These are phyloP conservation scores for Ornithoptera alexandrae DNA, from an alignment of 2,888 invertebrate species.

Conservation along the genomic window DNA sequence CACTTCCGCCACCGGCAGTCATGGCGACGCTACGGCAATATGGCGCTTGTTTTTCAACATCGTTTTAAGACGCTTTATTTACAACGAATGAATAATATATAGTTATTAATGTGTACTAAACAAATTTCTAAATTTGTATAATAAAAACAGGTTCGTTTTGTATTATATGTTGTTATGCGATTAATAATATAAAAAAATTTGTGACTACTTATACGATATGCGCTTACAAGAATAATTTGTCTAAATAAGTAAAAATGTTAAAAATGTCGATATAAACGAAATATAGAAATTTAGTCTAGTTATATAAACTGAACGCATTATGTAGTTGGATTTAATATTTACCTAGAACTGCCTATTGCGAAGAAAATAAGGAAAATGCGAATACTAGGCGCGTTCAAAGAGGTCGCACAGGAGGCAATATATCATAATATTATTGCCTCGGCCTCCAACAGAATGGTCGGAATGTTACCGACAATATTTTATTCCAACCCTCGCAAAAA, in stretches of 20 bases:
- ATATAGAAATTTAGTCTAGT: background rate
- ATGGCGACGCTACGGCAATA: constrained; percentile 62
- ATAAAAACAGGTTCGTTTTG: too few relatives aligned
- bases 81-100: constrained; percentile 7
- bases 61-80: constrained; percentile 47
- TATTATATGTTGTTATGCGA: too few relatives aligned
- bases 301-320: background rate
- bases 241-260: background rate
- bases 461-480: constrained; percentile 71
- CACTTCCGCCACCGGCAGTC: constrained; percentile 68
- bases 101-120: background rate
- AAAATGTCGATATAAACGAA: background rate
- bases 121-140: background rate
- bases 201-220: too few relatives aligned
- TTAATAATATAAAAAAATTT: too few relatives aligned
- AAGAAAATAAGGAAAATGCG: constrained; percentile 41
- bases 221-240: too few relatives aligned
- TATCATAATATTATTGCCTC: constrained; percentile 77
- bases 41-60: constrained; percentile 50
- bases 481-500: constrained; percentile 60
- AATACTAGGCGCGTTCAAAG: constrained; percentile 52
- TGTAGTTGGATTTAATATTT: constrained; percentile 11
- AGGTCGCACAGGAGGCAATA: constrained; percentile 64
- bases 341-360: constrained; percentile 32
- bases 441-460: constrained; percentile 65